Conservation (phyloP, 1,140 invertebrate genomes). For the Aporrectodea caliginosa region DNA sequence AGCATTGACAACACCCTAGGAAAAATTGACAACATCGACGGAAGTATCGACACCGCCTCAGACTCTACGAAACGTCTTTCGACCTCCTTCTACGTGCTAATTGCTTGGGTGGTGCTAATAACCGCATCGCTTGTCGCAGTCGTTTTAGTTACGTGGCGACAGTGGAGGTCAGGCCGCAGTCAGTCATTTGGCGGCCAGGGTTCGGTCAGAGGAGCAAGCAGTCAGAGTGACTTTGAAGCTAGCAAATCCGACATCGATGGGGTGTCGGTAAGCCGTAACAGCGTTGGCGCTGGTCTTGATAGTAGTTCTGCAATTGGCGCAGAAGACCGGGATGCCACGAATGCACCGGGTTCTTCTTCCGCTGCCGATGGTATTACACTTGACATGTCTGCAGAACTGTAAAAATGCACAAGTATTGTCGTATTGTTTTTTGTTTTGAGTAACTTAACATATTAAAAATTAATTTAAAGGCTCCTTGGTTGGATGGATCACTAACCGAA, state of each 20-base stretch:
- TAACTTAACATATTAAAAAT: no score
- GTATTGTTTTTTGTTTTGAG: no score
- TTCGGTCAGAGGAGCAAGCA: background rate
- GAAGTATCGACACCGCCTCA: background rate
- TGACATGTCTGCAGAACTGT: no score
- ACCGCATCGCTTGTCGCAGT: background rate
- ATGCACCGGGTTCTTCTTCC: background rate
- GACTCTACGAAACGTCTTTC: constrained; percentile 1
- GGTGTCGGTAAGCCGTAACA: background rate
- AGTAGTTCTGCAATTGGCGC: background rate
- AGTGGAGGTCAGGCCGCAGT: background rate
- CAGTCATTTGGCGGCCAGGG: background rate
- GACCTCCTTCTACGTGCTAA: constrained; percentile 7
- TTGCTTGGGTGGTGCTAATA: background rate
- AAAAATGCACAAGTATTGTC: no score
- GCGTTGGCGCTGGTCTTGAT: background rate
- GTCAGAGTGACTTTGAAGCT: no score
- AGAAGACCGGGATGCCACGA: no score
- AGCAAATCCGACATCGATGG: background rate
- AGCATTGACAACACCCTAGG: background rate
- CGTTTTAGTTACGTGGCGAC: background rate
- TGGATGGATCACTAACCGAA: no score
- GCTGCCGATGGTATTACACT: background rate
- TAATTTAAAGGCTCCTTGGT: no score
- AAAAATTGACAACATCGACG: constrained; percentile 6